Conservation (phyloP, 1,140 invertebrate genomes). For the Tribolium madens region DNA sequence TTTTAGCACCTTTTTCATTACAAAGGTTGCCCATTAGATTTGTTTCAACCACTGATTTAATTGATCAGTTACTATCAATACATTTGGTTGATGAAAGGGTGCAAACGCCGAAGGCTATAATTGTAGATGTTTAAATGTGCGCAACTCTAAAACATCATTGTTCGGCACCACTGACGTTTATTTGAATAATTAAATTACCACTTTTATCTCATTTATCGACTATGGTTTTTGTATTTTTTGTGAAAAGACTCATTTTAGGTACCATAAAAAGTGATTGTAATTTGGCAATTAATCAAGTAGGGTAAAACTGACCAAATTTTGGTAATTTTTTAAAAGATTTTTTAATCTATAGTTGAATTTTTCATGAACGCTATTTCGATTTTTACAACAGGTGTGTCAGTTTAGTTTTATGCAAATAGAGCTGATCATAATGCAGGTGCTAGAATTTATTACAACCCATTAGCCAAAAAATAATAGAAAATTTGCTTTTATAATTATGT, state of each 20-base stretch:
- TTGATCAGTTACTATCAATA: background rate
- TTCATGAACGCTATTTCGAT: conserved; percentile 5
- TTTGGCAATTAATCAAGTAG: conserved; percentile 16
- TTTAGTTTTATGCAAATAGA: conserved; percentile 11
- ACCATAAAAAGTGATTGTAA: background rate
- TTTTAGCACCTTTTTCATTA: background rate
- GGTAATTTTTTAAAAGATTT: background rate
- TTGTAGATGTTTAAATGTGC: background rate
- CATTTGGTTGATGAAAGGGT: background rate
- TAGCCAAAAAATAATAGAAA: background rate
- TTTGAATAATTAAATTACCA: background rate
- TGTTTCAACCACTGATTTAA: background rate
- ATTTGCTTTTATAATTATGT: too few relatives aligned
- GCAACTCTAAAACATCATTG: background rate
- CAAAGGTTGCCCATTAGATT: too few relatives aligned
- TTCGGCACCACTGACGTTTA: background rate
- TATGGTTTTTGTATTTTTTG: background rate
- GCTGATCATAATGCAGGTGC: background rate
- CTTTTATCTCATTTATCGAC: background rate
- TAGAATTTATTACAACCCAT: background rate
- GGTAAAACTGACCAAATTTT: background rate
- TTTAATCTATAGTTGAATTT: conserved; percentile 2
- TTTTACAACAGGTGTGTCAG: background rate
- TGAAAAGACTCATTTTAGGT: background rate
- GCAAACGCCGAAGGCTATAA: background rate